Conservation (phyloP, 2,888 invertebrate genomes). For the Melinaea menophilus region DNA sequence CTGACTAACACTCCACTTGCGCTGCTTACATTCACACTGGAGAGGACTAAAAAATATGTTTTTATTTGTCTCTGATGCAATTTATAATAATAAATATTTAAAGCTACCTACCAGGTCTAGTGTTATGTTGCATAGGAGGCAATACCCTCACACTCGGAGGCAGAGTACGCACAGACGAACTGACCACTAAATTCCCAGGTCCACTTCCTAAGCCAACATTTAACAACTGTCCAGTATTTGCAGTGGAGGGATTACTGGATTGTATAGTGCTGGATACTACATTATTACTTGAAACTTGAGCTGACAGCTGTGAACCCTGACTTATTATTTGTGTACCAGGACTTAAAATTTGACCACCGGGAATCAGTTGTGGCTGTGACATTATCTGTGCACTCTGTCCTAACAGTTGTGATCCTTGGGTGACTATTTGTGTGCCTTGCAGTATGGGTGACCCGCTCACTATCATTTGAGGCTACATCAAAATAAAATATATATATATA, state of each 20-base stretch:
- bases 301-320: slow-evolving; percentile 66
- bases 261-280: slow-evolving; percentile 46
- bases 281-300: slow-evolving; percentile 54
- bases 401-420: slow-evolving; percentile 64
- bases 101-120: slow-evolving; percentile 58
- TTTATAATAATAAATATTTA: slow-evolving; percentile 1
- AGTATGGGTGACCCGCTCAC: slow-evolving; percentile 65
- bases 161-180: slow-evolving; percentile 62
- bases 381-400: slow-evolving; percentile 65
- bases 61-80: too few species aligned
- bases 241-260: slow-evolving; percentile 49
- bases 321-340: slow-evolving; percentile 71
- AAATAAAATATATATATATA: background rate
- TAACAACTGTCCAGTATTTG: slow-evolving; percentile 56
- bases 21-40: slow-evolving; percentile 57
- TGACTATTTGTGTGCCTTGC: slow-evolving; percentile 68
- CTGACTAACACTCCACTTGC: slow-evolving; percentile 60
- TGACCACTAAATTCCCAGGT: slow-evolving; percentile 59
- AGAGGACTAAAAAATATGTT: slow-evolving; percentile 43
- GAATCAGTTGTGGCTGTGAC: slow-evolving; percentile 61
- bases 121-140: slow-evolving; percentile 62
- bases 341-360: slow-evolving; percentile 58
- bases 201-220: slow-evolving; percentile 63
- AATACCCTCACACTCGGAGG: slow-evolving; percentile 67
- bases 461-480: slow-evolving; percentile 68